These are phyloP conservation scores for Phallusia fumigata DNA, from an alignment of 23 tunicate species.

Conservation along the genomic window DNA sequence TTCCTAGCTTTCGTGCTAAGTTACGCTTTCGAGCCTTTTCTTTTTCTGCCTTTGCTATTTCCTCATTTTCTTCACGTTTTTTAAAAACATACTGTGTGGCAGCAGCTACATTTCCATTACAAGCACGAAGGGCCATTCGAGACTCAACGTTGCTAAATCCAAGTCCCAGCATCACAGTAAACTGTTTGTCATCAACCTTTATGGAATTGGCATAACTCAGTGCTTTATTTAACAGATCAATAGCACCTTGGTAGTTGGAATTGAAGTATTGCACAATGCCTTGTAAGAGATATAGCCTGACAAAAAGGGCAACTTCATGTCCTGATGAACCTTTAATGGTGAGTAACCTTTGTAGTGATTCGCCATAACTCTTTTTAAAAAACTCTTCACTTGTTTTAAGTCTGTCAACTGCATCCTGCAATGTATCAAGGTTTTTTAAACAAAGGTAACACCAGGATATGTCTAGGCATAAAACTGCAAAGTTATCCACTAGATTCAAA, in stretches of 20 bases:
- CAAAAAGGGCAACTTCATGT: slow-evolving; percentile 68
- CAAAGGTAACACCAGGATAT: slow-evolving; percentile 83
- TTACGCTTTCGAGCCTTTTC: slow-evolving; percentile 44
- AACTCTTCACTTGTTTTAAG: slow-evolving; percentile 53
- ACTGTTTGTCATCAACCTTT: slow-evolving; percentile 49
- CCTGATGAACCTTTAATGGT: slow-evolving; percentile 78
- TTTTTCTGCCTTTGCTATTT: slow-evolving; percentile 55
- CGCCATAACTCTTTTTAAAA: slow-evolving; percentile 77
- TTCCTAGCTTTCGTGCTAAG: slow-evolving; percentile 45
- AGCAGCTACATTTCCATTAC: slow-evolving; percentile 27
- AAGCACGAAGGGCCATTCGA: slow-evolving; percentile 65
- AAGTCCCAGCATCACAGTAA: slow-evolving; percentile 37
- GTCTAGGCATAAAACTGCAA: slow-evolving; percentile 82
- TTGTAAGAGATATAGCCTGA: slow-evolving; percentile 72
- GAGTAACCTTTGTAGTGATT: slow-evolving; percentile 54
- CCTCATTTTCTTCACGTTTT: slow-evolving; percentile 64
- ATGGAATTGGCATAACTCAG: slow-evolving; percentile 45
- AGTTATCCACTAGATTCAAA: slow-evolving; percentile 73
- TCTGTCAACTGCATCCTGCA: slow-evolving; percentile 57
- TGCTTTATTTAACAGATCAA: slow-evolving; percentile 55
- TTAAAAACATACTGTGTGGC: slow-evolving; percentile 66
- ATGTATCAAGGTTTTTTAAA: slow-evolving; percentile 63
- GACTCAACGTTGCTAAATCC: slow-evolving; percentile 63
- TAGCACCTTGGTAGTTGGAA: slow-evolving; percentile 32
- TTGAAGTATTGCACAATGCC: slow-evolving; percentile 56